Conservation (phyloP, 2,113 vertebrate genomes). For the Bathybates hornii region DNA sequence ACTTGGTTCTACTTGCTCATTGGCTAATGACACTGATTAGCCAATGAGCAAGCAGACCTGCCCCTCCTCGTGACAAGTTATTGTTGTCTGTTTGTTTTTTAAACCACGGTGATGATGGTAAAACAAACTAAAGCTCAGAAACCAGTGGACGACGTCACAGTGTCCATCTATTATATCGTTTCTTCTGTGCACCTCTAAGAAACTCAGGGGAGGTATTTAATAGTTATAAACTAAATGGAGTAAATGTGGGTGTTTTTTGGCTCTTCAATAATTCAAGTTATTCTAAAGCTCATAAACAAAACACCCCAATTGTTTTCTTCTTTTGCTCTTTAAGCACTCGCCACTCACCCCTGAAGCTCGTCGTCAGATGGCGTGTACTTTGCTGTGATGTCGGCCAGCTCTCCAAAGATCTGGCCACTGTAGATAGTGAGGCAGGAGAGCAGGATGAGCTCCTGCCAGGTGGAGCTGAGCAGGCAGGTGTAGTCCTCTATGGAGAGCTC, state of each 20-base stretch:
- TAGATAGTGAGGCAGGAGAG: conserved; percentile 96
- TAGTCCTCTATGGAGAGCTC: conserved; percentile 98
- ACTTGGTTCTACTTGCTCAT: not conserved
- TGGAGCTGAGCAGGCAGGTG: conserved; percentile 95
- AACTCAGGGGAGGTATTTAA: not conserved
- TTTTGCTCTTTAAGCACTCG: accelerated
- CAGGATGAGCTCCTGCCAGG: conserved; percentile 97
- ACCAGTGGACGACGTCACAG: not conserved
- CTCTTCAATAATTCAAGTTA: not conserved
- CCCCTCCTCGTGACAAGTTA: accelerated
- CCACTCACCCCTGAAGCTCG: conserved; percentile 89
- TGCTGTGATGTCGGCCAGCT: conserved; percentile 90
- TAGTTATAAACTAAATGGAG: not conserved
- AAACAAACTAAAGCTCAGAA: not conserved
- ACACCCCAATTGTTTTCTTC: accelerated
- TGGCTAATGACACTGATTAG: not conserved
- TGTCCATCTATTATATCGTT: not conserved
- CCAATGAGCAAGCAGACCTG: not conserved
- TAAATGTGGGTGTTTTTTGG: not conserved
- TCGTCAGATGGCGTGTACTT: conserved; percentile 95
- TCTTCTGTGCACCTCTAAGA: not conserved
- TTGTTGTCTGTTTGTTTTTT: not conserved
- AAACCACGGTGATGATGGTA: not conserved
- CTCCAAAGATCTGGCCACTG: conserved; percentile 93
- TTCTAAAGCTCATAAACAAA: not conserved